Conservation (phyloP, 2,797 vertebrate species). For the Catostomus latipinnis region DNA sequence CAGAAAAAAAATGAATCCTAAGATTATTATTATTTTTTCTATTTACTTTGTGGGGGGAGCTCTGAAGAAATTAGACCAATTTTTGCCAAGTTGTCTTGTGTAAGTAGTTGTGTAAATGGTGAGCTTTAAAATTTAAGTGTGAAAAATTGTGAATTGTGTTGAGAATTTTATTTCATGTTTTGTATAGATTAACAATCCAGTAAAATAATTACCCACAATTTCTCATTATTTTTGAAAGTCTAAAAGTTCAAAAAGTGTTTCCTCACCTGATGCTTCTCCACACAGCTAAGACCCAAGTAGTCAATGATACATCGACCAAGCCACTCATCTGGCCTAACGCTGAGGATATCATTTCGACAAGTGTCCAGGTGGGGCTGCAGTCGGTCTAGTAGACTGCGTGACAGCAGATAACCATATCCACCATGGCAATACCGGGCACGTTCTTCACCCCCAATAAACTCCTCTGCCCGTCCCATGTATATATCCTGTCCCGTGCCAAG, state of each 20-base stretch:
- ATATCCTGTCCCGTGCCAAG: conserved; percentile 91
- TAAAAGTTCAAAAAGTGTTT: not conserved
- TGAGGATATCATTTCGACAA: conserved; percentile 96
- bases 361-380: conserved; percentile 89
- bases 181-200: not conserved
- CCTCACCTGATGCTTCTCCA: conserved; percentile 89
- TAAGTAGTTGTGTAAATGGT: too few species aligned
- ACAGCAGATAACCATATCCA: conserved; percentile 93
- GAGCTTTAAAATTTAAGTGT: too few species aligned
- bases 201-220: not conserved
- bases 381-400: conserved; percentile 89
- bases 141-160: too few species aligned
- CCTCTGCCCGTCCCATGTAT: conserved; percentile 93
- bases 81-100: too few species aligned
- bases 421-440: conserved; percentile 93
- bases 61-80: too few species aligned
- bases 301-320: conserved; percentile 97
- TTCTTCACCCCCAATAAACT: conserved; percentile 94
- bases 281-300: conserved; percentile 89
- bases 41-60: too few species aligned
- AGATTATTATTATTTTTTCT: too few species aligned
- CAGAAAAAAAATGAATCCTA: too few species aligned
- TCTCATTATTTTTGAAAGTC: not conserved
- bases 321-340: conserved; percentile 95
- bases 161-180: not conserved